phyloP scores from a whole-genome alignment of 2,113 vertebrate species.

The Amazona vittata region DNA sequence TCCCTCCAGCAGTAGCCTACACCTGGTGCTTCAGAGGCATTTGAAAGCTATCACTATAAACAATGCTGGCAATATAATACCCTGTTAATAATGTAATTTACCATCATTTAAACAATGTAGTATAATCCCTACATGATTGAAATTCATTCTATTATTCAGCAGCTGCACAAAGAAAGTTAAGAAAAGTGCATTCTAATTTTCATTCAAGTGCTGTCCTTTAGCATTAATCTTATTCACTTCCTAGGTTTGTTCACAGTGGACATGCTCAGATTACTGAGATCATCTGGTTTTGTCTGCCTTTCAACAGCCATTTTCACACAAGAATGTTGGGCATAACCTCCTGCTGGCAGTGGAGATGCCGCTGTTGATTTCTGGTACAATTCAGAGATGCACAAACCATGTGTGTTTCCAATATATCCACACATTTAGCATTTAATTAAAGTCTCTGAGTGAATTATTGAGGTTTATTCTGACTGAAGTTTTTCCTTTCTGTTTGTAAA shows the following conservation, averaged over 20 bases:
- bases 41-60: not conserved
- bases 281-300: not conserved
- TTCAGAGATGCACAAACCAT: not conserved
- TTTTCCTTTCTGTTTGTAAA: not conserved
- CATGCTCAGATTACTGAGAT: not conserved
- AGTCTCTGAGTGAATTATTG: not conserved
- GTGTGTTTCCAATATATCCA: not conserved
- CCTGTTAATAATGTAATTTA: not conserved
- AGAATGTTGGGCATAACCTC: not conserved
- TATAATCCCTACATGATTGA: not conserved
- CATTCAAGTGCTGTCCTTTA: not conserved
- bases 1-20: not conserved
- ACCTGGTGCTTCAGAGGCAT: not conserved
- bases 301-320: not conserved
- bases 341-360: not conserved
- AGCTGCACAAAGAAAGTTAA: not conserved
- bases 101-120: not conserved
- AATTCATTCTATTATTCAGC: not conserved
- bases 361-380: not conserved
- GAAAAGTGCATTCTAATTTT: not conserved
- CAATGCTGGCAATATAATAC: not conserved
- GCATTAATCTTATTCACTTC: not conserved
- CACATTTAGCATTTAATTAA: not conserved
- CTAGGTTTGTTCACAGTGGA: not conserved
- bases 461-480: not conserved